A percentile compares a stretch with the other conserved stretches of the same genome.
Evolutionary conservation across 2,888 invertebrate species (phyloP).

Genomic region (Coenonympha arcania): DNA sequence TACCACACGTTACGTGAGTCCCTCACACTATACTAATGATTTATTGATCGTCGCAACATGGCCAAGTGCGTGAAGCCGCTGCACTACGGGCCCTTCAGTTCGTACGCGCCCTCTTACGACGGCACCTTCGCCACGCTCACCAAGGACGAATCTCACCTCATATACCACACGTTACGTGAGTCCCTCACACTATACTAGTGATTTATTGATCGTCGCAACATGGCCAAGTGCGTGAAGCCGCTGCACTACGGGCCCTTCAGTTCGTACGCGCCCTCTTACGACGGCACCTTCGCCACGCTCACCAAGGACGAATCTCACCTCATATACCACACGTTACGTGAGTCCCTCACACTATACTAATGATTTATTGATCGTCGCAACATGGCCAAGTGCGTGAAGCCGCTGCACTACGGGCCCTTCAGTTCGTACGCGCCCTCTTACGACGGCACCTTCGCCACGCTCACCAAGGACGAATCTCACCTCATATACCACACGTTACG

Average conservation of each 20-base stretch:
- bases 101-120: conserved; percentile 97
- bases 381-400: conserved; percentile 89
- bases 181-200: conserved; percentile 8
- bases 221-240: conserved; percentile 90
- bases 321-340: conserved; percentile 91
- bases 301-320: conserved; percentile 94
- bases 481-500: conserved; percentile 93
- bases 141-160: conserved; percentile 92
- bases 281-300: conserved; percentile 95
- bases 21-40: background rate
- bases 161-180: conserved; percentile 90
- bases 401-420: conserved; percentile 95
- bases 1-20: conserved; percentile 87
- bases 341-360: too few relatives aligned
- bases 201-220: conserved; percentile 78
- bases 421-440: conserved; percentile 97
- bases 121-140: conserved; percentile 95
- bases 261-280: conserved; percentile 97
- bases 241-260: conserved; percentile 96
- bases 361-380: too few relatives aligned
- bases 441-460: conserved; percentile 96
- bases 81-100: conserved; percentile 96
- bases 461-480: conserved; percentile 94
- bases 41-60: conserved; percentile 83
- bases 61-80: conserved; percentile 92